Percentiles rank a stretch among this genome's conserved stretches.
These are phyloP conservation scores for Tipula vernalis DNA, from an alignment of 2,888 invertebrate species.

Conservation along the genomic window DNA sequence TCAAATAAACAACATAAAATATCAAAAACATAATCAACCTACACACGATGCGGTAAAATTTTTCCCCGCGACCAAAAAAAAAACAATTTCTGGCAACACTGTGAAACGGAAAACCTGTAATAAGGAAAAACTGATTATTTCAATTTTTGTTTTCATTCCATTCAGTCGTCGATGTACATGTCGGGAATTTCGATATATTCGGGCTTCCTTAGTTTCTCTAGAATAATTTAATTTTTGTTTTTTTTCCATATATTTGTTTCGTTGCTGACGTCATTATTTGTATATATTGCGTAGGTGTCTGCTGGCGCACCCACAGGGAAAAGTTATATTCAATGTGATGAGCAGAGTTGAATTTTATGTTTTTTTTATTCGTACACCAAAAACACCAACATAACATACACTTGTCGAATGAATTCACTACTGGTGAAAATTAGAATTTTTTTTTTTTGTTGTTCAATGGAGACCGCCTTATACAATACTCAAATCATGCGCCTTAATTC, in stretches of 20 bases:
- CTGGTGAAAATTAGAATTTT: not conserved
- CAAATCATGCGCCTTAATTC: not conserved
- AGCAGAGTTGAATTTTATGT: not conserved
- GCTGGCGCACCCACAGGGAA: conserved; percentile 33
- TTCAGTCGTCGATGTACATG: not conserved
- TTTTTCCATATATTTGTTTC: not conserved
- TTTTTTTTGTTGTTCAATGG: not conserved
- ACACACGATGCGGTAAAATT: not conserved
- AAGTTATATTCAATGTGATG: not conserved
- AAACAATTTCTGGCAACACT: not conserved
- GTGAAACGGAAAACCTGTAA: not conserved
- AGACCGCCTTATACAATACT: not conserved
- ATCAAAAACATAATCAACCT: not conserved
- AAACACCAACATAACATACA: not conserved
- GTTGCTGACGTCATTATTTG: conserved; percentile 34
- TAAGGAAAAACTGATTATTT: not conserved
- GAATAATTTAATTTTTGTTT: not conserved
- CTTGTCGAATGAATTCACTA: not conserved
- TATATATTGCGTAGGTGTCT: conserved; percentile 33
- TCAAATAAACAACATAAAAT: not conserved
- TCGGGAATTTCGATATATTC: not conserved
- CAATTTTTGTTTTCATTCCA: not conserved
- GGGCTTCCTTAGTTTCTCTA: not conserved
- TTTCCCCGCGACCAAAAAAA: not conserved
- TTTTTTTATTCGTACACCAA: not conserved